Base-by-base conservation (phyloP, 2,888 invertebrate species). In the Drosophila pseudotalamancana region DNA sequence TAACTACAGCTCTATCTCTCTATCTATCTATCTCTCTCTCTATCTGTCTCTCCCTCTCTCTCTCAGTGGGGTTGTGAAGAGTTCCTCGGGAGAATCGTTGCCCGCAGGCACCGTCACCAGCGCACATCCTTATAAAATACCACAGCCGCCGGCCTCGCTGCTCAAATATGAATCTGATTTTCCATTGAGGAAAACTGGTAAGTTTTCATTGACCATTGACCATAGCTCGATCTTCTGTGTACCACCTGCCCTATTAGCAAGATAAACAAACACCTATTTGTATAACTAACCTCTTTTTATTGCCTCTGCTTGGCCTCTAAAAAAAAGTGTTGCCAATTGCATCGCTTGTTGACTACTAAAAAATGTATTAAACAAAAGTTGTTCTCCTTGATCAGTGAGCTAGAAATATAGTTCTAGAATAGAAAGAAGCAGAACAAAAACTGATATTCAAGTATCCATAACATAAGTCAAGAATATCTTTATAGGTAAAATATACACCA, bases 171-270 rank as follows among this genome's bases (percentile, higher is more conserved):
- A 92, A 78, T 90, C 92, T 65, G 98, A 98, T 93, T 98, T 97
- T 92, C 98, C 98, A 48, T 94, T 98, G 39, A 92, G 98, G 86
- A 98, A 98, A 94, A 98, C 98, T 93, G 98, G 98, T 98, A 92
- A 91, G 93, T 88, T 16, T 29, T 19, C 18, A 18, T 18, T 27
- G 14, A 6, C 40, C 8, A 27, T 16, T 11, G 0, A n/a, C 11
- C 18, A 9, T 14, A 14, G 9, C 9, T 12, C 12, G 12, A 37
- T 29, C 14, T 11, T 21, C 34, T 54, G 19, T 32, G 32, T 18
- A 32, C 23, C 25, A 16, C 9, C 23, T 40, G 40, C 25, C 25
- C 25, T 1, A 2, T 25, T 25, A 11, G 18, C 12, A 6, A 45
- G 31, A 2, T 4, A 31, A 14, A 11, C 9, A 42, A n/a, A 2